These are phyloP conservation scores for Cochlearius cochlearius DNA, from an alignment of 2,113 vertebrate genomes.

Conservation along the genomic window DNA sequence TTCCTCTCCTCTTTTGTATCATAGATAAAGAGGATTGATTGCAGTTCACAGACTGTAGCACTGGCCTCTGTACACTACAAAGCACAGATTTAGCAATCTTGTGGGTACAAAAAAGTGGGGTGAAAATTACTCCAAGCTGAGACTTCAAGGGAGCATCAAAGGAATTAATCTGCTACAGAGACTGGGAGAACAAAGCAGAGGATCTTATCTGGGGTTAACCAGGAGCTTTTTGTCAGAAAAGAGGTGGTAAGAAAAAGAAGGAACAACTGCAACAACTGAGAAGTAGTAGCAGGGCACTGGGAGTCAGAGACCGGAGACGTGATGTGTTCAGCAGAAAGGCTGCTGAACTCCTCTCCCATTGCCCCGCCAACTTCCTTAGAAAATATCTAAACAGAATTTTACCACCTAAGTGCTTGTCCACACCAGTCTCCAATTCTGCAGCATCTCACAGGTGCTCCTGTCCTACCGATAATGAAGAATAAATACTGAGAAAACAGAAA, in stretches of 20 bases:
- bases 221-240: not conserved
- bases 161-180: not conserved
- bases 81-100: not conserved
- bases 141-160: not conserved
- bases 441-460: not conserved
- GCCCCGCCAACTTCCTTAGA: not conserved
- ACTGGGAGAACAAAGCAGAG: not conserved
- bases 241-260: not conserved
- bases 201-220: not conserved
- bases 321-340: not conserved
- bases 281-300: not conserved
- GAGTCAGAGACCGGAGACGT: not conserved
- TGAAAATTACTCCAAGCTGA: not conserved
- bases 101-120: not conserved
- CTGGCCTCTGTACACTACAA: not conserved
- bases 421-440: not conserved
- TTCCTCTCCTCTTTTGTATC: not conserved
- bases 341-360: not conserved
- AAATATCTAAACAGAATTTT: not conserved
- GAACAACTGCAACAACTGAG: not conserved
- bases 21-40: not conserved
- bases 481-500: not conserved
- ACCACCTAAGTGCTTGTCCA: not conserved
- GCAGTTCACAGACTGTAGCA: not conserved
- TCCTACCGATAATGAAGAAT: not conserved